Conservation (phyloP, 2,113 vertebrate genomes). For the Podarcis cretensis region DNA sequence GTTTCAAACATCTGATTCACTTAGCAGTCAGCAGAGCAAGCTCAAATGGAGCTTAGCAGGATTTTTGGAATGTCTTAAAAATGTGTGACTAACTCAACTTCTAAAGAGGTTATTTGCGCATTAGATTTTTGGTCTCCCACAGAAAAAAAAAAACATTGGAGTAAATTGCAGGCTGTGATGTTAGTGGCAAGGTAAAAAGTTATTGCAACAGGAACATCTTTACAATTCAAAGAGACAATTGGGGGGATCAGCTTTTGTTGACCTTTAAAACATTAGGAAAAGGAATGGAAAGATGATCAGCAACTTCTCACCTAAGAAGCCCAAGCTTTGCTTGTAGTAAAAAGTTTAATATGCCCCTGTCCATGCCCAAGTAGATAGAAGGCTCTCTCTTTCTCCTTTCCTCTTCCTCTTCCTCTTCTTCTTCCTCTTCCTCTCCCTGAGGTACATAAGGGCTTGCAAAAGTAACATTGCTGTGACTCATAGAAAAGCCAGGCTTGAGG, state of each 20-base stretch:
- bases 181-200: constrained; percentile 50
- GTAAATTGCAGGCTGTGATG: constrained; percentile 53
- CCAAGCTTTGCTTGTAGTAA: constrained; percentile 21
- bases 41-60: constrained; percentile 71
- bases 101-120: constrained; percentile 78
- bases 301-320: rapidly evolving
- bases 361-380: constrained; percentile 19
- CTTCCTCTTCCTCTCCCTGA: not conserved
- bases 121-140: constrained; percentile 70
- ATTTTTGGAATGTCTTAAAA: constrained; percentile 84
- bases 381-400: not conserved
- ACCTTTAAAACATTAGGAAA: not conserved
- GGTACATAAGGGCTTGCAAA: constrained; percentile 13
- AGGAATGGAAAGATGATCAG: not conserved
- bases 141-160: constrained; percentile 64
- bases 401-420: too few relatives aligned
- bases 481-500: not conserved
- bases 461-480: constrained; percentile 23
- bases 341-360: constrained; percentile 39
- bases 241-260: constrained; percentile 28
- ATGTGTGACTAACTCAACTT: constrained; percentile 85
- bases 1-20: constrained; percentile 79
- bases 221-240: constrained; percentile 42
- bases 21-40: constrained; percentile 71
- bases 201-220: constrained; percentile 32